Conservation (phyloP, 2,888 invertebrate genomes). For the Drosophila buzzatii region DNA sequence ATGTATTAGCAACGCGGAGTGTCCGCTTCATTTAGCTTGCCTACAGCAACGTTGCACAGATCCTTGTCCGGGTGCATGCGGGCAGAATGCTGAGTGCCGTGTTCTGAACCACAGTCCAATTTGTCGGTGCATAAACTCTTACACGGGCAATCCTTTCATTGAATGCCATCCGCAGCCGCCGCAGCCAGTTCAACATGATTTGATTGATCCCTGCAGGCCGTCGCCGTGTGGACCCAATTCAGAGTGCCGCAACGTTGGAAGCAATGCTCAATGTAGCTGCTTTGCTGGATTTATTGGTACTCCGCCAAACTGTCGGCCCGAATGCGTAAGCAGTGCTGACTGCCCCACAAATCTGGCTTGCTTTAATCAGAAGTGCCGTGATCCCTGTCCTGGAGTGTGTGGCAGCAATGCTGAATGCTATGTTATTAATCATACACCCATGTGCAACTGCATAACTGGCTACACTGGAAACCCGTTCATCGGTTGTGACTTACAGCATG, state of each 20-base stretch:
- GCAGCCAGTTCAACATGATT: conserved; percentile 36
- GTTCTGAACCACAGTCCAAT: conserved; percentile 91
- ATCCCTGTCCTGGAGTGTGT: conserved; percentile 91
- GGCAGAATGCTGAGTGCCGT: conserved; percentile 90
- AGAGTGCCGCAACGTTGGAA: conserved; percentile 88
- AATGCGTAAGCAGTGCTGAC: conserved; percentile 92
- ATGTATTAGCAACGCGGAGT: conserved; percentile 90
- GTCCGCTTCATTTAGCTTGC: conserved; percentile 89
- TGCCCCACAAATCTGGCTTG: conserved; percentile 91
- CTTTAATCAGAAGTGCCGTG: conserved; percentile 89
- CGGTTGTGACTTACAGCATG: conserved; percentile 62
- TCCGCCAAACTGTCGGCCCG: conserved; percentile 91
- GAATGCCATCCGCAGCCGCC: conserved; percentile 82
- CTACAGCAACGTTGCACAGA: conserved; percentile 90
- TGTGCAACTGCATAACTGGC: conserved; percentile 87
- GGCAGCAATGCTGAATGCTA: conserved; percentile 87
- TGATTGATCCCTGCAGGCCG: conserved; percentile 88
- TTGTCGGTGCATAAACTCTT: conserved; percentile 88
- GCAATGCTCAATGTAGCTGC: conserved; percentile 90
- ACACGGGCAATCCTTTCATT: conserved; percentile 85
- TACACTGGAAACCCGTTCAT: conserved; percentile 88
- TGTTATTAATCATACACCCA: conserved; percentile 88
- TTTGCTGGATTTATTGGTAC: conserved; percentile 89
- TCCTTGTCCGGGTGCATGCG: conserved; percentile 92
- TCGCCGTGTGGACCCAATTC: conserved; percentile 93